Evolutionary conservation across 2,888 invertebrate genomes (phyloP), one percentile per base, ranked within the genome.

Genomic region (Hermaeophaga mercurialis): DNA sequence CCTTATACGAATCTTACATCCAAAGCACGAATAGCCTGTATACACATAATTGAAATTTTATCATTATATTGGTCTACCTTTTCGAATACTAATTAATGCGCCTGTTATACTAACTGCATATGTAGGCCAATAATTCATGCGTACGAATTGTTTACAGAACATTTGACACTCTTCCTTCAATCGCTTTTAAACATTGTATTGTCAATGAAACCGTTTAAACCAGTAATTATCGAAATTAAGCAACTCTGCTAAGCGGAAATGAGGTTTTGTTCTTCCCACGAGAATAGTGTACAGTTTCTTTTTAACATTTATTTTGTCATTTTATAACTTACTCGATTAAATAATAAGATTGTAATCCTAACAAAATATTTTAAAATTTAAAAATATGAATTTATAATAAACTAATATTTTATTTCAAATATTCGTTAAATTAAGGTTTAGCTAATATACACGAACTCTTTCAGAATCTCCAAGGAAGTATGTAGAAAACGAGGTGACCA

Each of bases 401-500:
- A n/a, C n/a, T n/a, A n/a, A n/a, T n/a, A n/a, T n/a, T n/a, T n/a
- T n/a, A n/a, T n/a, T n/a, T n/a, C n/a, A n/a, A n/a, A n/a, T n/a
- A n/a, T n/a, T n/a, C n/a, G n/a, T n/a, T n/a, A n/a, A n/a, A n/a
- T n/a, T n/a, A n/a, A n/a, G n/a, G n/a, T n/a, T n/a, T n/a, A n/a
- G n/a, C n/a, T n/a, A n/a, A n/a, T n/a, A n/a, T n/a, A n/a, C n/a
- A n/a, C n/a, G n/a, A n/a, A n/a, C n/a, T n/a, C 36, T 26, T 26
- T 4, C 78, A 93, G 93, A 91, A 82, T 91, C 92, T 70, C 91
- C 91, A 47, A 86, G 91, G 75, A 89, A 90, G 69, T 94, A 93
- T 82, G 88, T 92, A 76, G 93, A 93, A 80, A 89, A 91, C 77
- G 93, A 94, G 79, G 94, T 95, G 73, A 95, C 94, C 77, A 93